Base-by-base conservation (phyloP, 2,888 invertebrate species). In the Gasteruption jaculator region DNA sequence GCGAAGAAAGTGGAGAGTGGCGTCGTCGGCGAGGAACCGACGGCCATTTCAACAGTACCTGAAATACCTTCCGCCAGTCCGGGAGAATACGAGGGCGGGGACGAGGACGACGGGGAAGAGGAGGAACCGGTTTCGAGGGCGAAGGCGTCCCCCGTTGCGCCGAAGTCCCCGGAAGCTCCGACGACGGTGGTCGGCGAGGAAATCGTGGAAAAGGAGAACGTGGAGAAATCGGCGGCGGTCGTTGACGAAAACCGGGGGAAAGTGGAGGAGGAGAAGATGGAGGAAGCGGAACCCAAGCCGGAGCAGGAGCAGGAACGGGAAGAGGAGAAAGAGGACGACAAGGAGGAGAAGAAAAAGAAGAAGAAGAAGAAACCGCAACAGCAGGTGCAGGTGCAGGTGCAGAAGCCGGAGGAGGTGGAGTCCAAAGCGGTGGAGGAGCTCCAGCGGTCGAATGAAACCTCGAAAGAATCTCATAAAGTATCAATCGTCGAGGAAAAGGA, bases 51-150 rank as follows among this genome's bases (percentile, higher is more conserved):
- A 16, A 49, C 54, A 2, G 63, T 62, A 46, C 50, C 54, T 32
- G 65, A 68, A 34, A 52, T 60, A 3, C 56, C 60, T 3, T 61
- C 65, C 1, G 66, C 60, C 3, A 70, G 69, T 55, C 64, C 70
- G 3, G 68, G 66, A 4, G 69, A 71, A 26, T 68, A 71, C 43
- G 68, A 68, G 30, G 69, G 65, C 3, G 68, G 68, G 1, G 71
- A 71, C 39, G 71, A 71, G 27, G 71, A 71, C 35, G 71, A 71
- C 20, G 71, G 70, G 1, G 71, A 71, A 21, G 71, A 65, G 22
- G 65, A 64, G 14, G 64, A 68, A 29, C 58, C 60, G 33, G 55
- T 57, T 34, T 53, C 58, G 18, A 53, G 52, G 10, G 56, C 58
- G 14, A 52, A 54, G 19, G 40, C 57, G 7, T 61, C 59, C 38